Evolutionary conservation across 2,113 vertebrate species (phyloP).

Genomic region (Xiphophorus maculatus): DNA sequence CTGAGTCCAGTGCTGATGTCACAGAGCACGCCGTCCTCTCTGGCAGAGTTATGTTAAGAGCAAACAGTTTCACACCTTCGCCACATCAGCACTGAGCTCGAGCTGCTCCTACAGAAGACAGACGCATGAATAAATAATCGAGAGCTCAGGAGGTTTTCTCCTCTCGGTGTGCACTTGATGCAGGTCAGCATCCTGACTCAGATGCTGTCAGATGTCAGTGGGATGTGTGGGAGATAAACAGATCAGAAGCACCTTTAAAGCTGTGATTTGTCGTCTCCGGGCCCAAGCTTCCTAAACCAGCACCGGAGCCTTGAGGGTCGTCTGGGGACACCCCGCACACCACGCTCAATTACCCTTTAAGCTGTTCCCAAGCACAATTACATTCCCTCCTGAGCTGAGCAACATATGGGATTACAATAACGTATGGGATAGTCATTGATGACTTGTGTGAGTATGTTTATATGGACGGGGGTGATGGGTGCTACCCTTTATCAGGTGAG

Average conservation of each 20-base stretch:
- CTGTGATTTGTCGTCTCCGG: slow-evolving; percentile 55
- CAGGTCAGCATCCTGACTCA: slow-evolving; percentile 45
- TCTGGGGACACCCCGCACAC: slow-evolving; percentile 52
- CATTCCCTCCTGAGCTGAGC: slow-evolving; percentile 46
- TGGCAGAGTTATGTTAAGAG: slow-evolving; percentile 46
- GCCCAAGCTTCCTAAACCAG: slow-evolving; percentile 43
- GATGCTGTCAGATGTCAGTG: slow-evolving; percentile 54
- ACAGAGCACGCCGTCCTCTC: slow-evolving; percentile 22
- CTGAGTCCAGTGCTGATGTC: slow-evolving; percentile 53
- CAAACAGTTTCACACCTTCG: slow-evolving; percentile 51
- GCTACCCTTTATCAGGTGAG: slow-evolving; percentile 51
- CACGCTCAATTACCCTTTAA: slow-evolving; percentile 69
- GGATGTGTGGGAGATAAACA: slow-evolving; percentile 41
- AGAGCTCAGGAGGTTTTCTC: slow-evolving; percentile 23
- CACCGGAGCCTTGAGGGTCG: slow-evolving; percentile 41
- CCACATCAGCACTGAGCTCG: slow-evolving; percentile 9
- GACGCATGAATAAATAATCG: slow-evolving; percentile 15
- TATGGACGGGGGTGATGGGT: slow-evolving; percentile 13
- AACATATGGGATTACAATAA: slow-evolving; percentile 66
- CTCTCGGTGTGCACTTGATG: slow-evolving; percentile 34
- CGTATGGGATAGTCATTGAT: slow-evolving; percentile 45
- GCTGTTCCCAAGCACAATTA: slow-evolving; percentile 68
- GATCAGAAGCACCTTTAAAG: slow-evolving; percentile 64
- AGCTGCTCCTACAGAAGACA: slow-evolving; percentile 4
- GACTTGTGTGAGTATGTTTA: slow-evolving; percentile 13